Percentiles rank a stretch among this genome's conserved stretches.
These are phyloP conservation scores for Sebastes vulpes DNA, from an alignment of 2,797 vertebrate species.

Conservation along the genomic window DNA sequence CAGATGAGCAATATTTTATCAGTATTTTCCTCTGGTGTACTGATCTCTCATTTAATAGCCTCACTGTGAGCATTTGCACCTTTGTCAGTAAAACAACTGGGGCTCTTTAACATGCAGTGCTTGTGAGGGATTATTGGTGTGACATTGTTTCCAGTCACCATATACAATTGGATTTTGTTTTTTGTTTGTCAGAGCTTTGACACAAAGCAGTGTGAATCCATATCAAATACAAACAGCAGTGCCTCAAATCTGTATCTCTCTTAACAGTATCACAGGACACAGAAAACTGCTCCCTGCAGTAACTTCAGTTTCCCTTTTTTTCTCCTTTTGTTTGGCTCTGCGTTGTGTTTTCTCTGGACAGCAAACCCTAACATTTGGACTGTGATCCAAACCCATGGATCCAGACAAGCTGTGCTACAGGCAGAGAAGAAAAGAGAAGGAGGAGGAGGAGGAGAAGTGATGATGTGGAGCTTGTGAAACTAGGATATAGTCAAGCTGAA, in stretches of 20 bases:
- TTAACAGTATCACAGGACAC: constrained; percentile 8
- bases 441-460: constrained; percentile 62
- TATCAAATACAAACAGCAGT: constrained; percentile 16
- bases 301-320: constrained; percentile 15
- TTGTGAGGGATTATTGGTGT: constrained; percentile 14
- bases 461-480: constrained; percentile 73
- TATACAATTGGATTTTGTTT: background rate
- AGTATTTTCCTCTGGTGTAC: background rate
- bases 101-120: background rate
- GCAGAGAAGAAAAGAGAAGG: constrained; percentile 34
- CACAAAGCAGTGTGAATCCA: background rate
- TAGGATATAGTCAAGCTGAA: constrained; percentile 24
- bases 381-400: constrained; percentile 58
- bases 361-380: constrained; percentile 71
- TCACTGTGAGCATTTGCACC: background rate
- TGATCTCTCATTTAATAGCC: background rate
- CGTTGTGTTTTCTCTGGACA: constrained; percentile 77
- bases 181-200: constrained; percentile 1
- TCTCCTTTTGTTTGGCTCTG: constrained; percentile 47
- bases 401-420: constrained; percentile 61
- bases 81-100: background rate
- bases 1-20: background rate
- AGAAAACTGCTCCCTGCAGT: constrained; percentile 12
- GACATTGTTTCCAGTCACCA: background rate
- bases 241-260: constrained; percentile 11